These are phyloP conservation scores for Drosophila multiciliata DNA, from an alignment of 2,888 invertebrate species.

Conservation along the genomic window DNA sequence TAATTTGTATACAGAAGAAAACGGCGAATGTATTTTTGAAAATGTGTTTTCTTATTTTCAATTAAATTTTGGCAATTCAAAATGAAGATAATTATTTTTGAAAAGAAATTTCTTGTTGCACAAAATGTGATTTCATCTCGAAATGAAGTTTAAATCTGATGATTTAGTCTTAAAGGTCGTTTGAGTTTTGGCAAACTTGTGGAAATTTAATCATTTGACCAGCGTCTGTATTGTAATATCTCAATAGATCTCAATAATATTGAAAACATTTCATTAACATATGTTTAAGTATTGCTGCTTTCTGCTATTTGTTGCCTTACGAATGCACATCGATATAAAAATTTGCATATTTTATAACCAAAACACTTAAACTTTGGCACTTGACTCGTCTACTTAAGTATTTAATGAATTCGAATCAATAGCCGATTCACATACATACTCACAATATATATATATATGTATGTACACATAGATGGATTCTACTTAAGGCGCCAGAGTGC, in stretches of 20 bases:
- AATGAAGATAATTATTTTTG: background rate
- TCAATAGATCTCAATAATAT: background rate
- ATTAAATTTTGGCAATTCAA: background rate
- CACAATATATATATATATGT: conserved; percentile 2
- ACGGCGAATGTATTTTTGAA: background rate
- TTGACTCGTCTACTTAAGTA: conserved; percentile 72
- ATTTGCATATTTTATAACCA: conserved; percentile 63
- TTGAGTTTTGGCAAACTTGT: background rate
- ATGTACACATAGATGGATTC: conserved; percentile 11
- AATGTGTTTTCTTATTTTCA: background rate
- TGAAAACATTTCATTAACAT: conserved; percentile 5
- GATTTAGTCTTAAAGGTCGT: background rate
- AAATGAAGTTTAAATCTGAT: background rate
- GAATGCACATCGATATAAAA: conserved; percentile 4
- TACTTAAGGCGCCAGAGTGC: conserved; percentile 77
- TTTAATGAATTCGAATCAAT: conserved; percentile 68
- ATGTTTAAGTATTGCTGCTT: conserved; percentile 9
- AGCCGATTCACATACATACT: conserved; percentile 11
- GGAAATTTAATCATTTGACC: background rate
- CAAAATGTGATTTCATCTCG: background rate
- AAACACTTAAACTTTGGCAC: conserved; percentile 73
- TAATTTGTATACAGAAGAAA: background rate
- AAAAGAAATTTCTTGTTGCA: background rate
- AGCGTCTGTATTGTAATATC: background rate
- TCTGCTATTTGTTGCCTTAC: conserved; percentile 4